A percentile compares a stretch with the other conserved stretches of the same genome.
Evolutionary conservation across 2,113 vertebrate genomes (phyloP).

Genomic region (Astur gentilis): DNA sequence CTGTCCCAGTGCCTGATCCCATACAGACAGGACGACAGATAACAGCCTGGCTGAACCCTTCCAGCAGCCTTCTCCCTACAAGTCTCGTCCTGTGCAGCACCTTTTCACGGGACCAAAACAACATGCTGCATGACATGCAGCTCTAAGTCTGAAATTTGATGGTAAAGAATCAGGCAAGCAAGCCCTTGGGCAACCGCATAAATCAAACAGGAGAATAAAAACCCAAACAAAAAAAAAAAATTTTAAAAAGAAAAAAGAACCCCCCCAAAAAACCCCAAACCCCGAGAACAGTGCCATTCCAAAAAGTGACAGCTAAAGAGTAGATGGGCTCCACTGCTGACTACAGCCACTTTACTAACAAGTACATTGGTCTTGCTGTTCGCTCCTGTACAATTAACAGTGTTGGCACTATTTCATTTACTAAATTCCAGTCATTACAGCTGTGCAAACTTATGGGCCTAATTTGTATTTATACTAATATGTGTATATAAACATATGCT

Average conservation of each 20-base stretch:
- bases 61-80: accelerated
- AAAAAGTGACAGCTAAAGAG: background rate
- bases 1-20: background rate
- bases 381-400: constrained; percentile 27
- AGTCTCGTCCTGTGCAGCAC: background rate
- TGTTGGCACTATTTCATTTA: constrained; percentile 1
- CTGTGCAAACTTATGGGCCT: constrained; percentile 34
- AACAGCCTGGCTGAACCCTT: background rate
- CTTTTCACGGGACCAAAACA: background rate
- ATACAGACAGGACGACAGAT: background rate
- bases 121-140: background rate
- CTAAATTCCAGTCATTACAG: constrained; percentile 51
- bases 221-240: background rate
- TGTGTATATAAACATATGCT: constrained; percentile 5
- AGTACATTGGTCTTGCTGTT: background rate
- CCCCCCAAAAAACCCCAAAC: accelerated
- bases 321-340: background rate
- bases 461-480: constrained; percentile 39
- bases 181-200: background rate
- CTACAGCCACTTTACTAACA: background rate
- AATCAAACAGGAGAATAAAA: background rate
- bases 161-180: background rate
- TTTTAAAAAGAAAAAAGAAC: too few relatives aligned
- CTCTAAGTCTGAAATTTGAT: background rate
- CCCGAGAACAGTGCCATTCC: background rate